Evolutionary conservation across 2,113 vertebrate species (phyloP).

Genomic region (Petroica traversi): DNA sequence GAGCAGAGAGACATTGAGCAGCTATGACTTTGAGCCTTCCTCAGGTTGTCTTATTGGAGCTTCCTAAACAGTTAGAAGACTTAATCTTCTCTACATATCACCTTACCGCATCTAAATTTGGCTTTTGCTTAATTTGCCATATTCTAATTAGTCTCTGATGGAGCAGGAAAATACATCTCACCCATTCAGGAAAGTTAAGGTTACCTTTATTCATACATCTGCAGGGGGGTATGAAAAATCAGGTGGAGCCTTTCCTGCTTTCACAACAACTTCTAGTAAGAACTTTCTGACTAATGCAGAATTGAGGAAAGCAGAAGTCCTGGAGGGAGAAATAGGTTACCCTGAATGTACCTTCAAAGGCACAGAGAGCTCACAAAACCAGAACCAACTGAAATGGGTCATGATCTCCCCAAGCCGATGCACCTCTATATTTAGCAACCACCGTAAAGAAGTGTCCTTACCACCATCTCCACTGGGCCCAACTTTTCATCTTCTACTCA

Average conservation of each 20-base stretch:
- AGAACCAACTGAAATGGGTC: background rate
- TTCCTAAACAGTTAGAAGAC: background rate
- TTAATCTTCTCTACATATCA: background rate
- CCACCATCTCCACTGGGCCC: background rate
- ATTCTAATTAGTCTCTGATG: background rate
- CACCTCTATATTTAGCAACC: background rate
- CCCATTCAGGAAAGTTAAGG: background rate
- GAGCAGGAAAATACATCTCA: background rate
- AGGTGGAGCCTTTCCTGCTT: background rate
- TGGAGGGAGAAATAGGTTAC: background rate
- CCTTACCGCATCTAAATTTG: background rate
- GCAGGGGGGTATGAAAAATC: background rate
- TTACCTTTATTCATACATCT: background rate
- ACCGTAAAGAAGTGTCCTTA: background rate
- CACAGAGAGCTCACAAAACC: background rate
- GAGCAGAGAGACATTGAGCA: background rate
- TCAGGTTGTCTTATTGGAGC: background rate
- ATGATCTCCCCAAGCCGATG: background rate
- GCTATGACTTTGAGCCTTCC: background rate
- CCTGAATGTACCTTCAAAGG: background rate
- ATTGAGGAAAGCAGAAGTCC: background rate
- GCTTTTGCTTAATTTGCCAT: background rate
- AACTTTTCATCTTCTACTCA: background rate
- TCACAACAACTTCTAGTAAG: background rate
- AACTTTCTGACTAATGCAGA: background rate